These are phyloP conservation scores for Euproctis similis DNA, from an alignment of 2,888 invertebrate genomes.

Conservation along the genomic window DNA sequence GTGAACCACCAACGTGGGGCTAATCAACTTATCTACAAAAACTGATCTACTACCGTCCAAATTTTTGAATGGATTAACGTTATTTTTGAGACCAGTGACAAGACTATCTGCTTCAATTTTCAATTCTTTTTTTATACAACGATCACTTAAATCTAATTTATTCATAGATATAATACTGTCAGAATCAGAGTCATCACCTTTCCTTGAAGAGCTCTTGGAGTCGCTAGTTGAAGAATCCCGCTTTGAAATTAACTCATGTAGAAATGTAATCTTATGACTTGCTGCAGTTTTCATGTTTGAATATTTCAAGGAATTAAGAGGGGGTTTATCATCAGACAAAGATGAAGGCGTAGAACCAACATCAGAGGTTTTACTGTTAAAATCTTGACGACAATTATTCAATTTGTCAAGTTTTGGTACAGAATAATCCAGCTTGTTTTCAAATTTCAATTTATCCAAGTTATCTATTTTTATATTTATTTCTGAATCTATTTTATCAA, in stretches of 20 bases:
- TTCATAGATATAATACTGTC: constrained; percentile 31
- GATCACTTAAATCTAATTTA: constrained; percentile 25
- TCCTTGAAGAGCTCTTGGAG: constrained; percentile 5
- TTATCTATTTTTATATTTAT: constrained; percentile 22
- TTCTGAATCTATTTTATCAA: constrained; percentile 29
- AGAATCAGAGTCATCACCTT: constrained; percentile 29
- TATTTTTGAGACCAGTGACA: constrained; percentile 14
- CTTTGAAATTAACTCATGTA: constrained; percentile 7
- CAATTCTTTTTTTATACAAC: constrained; percentile 7
- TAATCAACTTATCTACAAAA: constrained; percentile 59
- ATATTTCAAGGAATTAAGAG: background rate
- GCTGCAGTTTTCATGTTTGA: background rate
- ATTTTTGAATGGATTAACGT: constrained; percentile 58
- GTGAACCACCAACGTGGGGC: constrained; percentile 59
- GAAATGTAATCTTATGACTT: constrained; percentile 6
- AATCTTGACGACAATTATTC: too few relatives aligned
- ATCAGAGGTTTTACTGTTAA: too few relatives aligned
- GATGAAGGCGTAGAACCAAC: too few relatives aligned
- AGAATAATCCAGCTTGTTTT: too few relatives aligned
- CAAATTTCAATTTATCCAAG: constrained; percentile 6
- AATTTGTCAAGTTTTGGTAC: too few relatives aligned
- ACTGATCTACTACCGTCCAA: constrained; percentile 46
- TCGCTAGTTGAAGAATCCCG: constrained; percentile 11
- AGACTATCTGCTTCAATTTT: constrained; percentile 2
- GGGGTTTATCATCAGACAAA: too few relatives aligned